Evolutionary conservation across 2,888 invertebrate species (phyloP).

Genomic region (Smittia aterrima): DNA sequence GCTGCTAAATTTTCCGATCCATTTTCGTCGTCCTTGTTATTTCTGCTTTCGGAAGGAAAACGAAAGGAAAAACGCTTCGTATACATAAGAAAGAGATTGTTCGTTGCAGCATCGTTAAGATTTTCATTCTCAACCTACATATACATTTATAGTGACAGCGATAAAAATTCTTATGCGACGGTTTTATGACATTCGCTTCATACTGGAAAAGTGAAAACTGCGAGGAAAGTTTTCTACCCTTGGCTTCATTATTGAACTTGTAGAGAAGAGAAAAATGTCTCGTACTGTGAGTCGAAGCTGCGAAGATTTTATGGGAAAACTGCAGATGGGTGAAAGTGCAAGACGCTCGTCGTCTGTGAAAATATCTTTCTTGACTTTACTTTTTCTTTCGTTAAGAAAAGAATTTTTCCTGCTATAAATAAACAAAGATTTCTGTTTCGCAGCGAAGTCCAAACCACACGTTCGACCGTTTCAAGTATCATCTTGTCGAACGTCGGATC

Average conservation of each 20-base stretch:
- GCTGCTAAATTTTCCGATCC: slow-evolving; percentile 2
- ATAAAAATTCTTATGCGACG: slow-evolving; percentile 19
- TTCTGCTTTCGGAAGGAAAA: background rate
- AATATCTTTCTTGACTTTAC: background rate
- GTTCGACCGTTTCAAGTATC: background rate
- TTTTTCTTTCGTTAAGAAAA: background rate
- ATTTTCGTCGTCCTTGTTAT: slow-evolving; percentile 14
- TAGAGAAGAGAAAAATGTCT: too few relatives aligned
- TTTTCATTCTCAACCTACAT: slow-evolving; percentile 35
- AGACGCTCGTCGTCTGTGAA: background rate
- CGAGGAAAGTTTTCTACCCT: background rate
- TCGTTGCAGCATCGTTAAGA: slow-evolving; percentile 34
- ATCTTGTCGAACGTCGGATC: background rate
- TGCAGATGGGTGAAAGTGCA: too few relatives aligned
- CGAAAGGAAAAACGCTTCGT: slow-evolving; percentile 18
- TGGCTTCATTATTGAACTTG: slow-evolving; percentile 12
- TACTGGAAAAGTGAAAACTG: slow-evolving; percentile 16
- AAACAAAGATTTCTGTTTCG: background rate
- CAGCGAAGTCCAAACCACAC: background rate
- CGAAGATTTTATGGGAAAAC: too few relatives aligned
- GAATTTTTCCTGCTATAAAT: background rate
- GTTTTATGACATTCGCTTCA: slow-evolving; percentile 2
- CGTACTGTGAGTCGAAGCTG: background rate
- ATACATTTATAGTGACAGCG: slow-evolving; percentile 28
- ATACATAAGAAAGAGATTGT: background rate